Conservation (phyloP, 1,140 invertebrate species). For the Teleogryllus occipitalis region DNA sequence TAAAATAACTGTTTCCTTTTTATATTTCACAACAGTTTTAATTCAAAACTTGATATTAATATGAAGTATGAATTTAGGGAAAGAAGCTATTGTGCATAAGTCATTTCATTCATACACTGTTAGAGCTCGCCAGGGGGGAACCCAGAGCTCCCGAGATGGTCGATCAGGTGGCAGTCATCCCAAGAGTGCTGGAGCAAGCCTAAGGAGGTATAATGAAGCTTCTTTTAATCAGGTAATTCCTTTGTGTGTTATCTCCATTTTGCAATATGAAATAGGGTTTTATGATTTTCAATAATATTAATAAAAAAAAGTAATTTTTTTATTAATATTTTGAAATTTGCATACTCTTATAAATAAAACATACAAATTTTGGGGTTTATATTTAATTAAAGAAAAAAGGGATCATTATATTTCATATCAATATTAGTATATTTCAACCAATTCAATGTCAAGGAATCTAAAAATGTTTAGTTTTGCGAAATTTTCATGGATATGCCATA, state of each 20-base stretch:
- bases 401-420: too few relatives aligned
- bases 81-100: constrained; percentile 61
- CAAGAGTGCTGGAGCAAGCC: constrained; percentile 71
- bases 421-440: too few relatives aligned
- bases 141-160: constrained; percentile 60
- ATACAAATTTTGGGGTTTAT: too few relatives aligned
- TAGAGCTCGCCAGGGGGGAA: constrained; percentile 70
- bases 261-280: neutral
- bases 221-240: constrained; percentile 47
- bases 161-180: constrained; percentile 53
- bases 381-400: too few relatives aligned
- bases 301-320: too few relatives aligned
- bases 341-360: too few relatives aligned
- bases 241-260: too few relatives aligned
- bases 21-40: neutral
- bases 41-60: neutral
- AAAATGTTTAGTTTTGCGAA: too few relatives aligned
- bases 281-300: neutral
- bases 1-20: constrained; percentile 23
- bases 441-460: too few relatives aligned
- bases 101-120: constrained; percentile 84
- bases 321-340: too few relatives aligned
- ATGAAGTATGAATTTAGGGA: constrained; percentile 34
- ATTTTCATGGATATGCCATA: too few relatives aligned
- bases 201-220: constrained; percentile 71